A percentile compares a stretch with the other conserved stretches of the same genome.
Evolutionary conservation across 2,113 vertebrate species (phyloP).

Genomic region (Prionailurus bengalensis): DNA sequence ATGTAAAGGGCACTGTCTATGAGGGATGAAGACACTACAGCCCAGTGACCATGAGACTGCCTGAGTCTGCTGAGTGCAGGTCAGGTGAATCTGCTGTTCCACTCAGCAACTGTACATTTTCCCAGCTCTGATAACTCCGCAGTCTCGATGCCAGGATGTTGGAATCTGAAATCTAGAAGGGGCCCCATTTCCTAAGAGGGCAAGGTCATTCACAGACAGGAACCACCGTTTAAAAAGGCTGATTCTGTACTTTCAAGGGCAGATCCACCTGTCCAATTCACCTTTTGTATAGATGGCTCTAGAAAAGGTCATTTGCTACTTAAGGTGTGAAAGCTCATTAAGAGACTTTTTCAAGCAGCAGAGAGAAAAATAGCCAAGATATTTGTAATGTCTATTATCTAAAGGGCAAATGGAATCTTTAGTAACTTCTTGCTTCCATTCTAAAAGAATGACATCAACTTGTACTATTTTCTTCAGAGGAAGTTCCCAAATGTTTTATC

Average conservation of each 20-base stretch:
- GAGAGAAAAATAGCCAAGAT: slow-evolving; percentile 41
- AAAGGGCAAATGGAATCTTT: slow-evolving; percentile 53
- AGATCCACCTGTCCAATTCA: neutral
- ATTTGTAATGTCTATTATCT: slow-evolving; percentile 44
- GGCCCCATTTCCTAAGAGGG: neutral
- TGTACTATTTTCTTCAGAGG: neutral
- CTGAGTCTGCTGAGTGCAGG: fast-evolving
- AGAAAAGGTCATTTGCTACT: slow-evolving; percentile 67
- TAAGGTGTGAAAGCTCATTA: slow-evolving; percentile 67
- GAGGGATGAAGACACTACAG: neutral
- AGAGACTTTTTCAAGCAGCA: slow-evolving; percentile 55
- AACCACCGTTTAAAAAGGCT: slow-evolving; percentile 14
- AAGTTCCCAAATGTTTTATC: slow-evolving; percentile 37
- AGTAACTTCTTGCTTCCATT: neutral
- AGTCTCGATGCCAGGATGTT: neutral
- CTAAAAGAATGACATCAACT: slow-evolving; percentile 15
- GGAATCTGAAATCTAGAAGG: neutral
- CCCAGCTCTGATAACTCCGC: neutral
- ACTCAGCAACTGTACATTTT: neutral
- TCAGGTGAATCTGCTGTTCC: neutral
- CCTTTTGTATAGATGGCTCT: slow-evolving; percentile 37
- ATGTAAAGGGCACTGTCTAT: neutral
- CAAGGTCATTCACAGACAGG: neutral
- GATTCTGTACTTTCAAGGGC: neutral
- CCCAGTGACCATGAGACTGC: neutral